Conservation (phyloP, 35 echinoderm and acorn worm genomes). For the Heliocidaris tuberculata region DNA sequence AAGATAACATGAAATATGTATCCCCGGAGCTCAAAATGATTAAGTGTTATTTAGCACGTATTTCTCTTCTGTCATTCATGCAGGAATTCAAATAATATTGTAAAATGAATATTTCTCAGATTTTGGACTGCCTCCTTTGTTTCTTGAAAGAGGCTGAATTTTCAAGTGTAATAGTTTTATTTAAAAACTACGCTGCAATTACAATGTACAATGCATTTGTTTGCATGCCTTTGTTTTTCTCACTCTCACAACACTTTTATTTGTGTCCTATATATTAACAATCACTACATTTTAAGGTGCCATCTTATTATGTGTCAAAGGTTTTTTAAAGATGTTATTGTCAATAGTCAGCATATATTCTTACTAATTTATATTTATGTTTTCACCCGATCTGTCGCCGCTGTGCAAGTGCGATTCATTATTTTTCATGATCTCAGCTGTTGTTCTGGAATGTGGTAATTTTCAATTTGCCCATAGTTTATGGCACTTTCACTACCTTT, state of each 20-base stretch:
- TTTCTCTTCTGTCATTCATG: not conserved
- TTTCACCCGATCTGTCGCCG: not conserved
- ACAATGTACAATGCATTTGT: not conserved
- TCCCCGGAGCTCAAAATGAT: not conserved
- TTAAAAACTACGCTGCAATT: not conserved
- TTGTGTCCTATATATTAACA: not conserved
- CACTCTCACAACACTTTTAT: not conserved
- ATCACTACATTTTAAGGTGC: slow-evolving; percentile 12
- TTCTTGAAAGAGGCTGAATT: not conserved
- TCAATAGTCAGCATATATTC: slow-evolving; percentile 9
- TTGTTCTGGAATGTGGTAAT: not conserved
- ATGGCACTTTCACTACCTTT: not conserved
- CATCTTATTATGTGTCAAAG: not conserved
- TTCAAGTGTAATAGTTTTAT: not conserved
- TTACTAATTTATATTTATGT: slow-evolving; percentile 20
- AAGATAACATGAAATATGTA: too few relatives aligned
- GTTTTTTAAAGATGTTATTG: slow-evolving; percentile 9
- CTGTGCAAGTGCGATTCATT: not conserved
- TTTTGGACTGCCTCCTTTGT: slow-evolving; percentile 8
- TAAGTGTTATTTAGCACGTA: not conserved
- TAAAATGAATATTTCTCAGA: not conserved
- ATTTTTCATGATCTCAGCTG: not conserved
- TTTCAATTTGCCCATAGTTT: not conserved
- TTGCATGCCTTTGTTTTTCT: not conserved
- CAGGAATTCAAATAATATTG: not conserved